Percentiles rank a stretch among this genome's conserved stretches.
Conservation (phyloP, 1,140 invertebrate species). For the Philaenus spumarius region DNA sequence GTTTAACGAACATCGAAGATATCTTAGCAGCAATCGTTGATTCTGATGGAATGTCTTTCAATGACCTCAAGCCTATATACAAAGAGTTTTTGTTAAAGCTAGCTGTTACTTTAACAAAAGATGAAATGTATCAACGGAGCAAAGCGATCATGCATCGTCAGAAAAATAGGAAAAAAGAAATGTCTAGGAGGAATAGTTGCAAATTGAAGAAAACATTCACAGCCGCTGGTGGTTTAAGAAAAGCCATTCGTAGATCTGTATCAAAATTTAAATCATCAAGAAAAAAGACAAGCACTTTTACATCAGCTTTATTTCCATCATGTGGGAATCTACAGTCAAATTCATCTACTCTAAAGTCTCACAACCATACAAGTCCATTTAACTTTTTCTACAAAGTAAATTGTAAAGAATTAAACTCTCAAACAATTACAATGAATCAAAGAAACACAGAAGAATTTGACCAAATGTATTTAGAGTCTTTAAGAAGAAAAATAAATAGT, state of each 20-base stretch:
- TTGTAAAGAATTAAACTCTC: too few relatives aligned
- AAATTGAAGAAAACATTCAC: slow-evolving; percentile 37
- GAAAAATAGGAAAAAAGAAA: slow-evolving; percentile 48
- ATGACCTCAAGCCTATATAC: slow-evolving; percentile 83
- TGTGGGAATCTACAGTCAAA: slow-evolving; percentile 35
- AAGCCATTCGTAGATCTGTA: slow-evolving; percentile 44
- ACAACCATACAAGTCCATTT: too few relatives aligned
- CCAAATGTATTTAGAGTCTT: too few relatives aligned
- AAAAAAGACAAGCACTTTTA: slow-evolving; percentile 33
- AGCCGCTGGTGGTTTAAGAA: slow-evolving; percentile 47
- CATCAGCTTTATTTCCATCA: slow-evolving; percentile 45
- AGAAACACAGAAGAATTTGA: too few relatives aligned
- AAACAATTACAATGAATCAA: too few relatives aligned
- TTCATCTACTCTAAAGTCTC: too few relatives aligned
- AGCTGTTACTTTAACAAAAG: slow-evolving; percentile 78
- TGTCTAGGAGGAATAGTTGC: slow-evolving; percentile 9
- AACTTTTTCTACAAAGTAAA: too few relatives aligned
- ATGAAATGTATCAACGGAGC: slow-evolving; percentile 81
- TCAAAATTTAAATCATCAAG: slow-evolving; percentile 40
- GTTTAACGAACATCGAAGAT: slow-evolving; percentile 78
- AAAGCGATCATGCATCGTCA: slow-evolving; percentile 83
- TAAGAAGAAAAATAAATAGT: too few relatives aligned
- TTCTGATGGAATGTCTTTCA: slow-evolving; percentile 86
- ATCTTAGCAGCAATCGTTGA: slow-evolving; percentile 82
- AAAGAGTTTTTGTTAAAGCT: slow-evolving; percentile 82